Conservation (phyloP, 2,888 invertebrate species). For the Pollenia griseotomentosa region DNA sequence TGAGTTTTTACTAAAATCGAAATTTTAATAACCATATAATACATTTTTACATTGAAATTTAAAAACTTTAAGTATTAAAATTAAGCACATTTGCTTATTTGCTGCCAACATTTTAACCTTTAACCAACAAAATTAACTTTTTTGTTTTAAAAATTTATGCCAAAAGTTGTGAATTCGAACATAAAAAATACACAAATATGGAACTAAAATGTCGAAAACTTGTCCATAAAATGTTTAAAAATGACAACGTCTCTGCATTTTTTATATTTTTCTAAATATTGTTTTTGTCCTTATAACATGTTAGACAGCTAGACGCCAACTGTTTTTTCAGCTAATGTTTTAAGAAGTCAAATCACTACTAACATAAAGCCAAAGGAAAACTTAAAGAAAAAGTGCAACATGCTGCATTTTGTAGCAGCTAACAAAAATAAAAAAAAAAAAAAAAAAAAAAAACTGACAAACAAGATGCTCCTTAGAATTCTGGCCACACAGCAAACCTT, state of each 20-base stretch:
- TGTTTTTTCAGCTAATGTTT: constrained; percentile 60
- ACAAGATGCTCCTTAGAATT: constrained; percentile 33
- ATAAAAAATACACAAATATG: not conserved
- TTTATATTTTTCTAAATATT: not conserved
- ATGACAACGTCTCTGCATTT: constrained; percentile 14
- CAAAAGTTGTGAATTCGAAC: not conserved
- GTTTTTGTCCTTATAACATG: constrained; percentile 19
- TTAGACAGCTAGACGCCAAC: constrained; percentile 69
- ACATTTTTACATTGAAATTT: too few species aligned
- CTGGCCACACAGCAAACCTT: constrained; percentile 36
- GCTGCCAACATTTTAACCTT: too few species aligned
- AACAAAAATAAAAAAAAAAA: not conserved
- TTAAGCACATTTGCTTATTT: too few species aligned
- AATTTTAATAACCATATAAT: too few species aligned
- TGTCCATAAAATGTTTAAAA: not conserved
- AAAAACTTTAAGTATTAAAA: too few species aligned
- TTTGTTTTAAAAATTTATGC: not conserved
- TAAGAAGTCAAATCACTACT: constrained; percentile 36
- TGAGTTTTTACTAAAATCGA: too few species aligned
- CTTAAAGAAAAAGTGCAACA: constrained; percentile 33
- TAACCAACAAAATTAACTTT: too few species aligned
- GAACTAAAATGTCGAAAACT: not conserved
- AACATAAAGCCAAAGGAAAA: constrained; percentile 34
- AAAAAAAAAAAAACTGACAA: constrained; percentile 15
- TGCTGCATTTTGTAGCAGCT: constrained; percentile 29